A percentile compares a stretch with the other conserved stretches of the same genome.
Evolutionary conservation across 2,797 vertebrate genomes (phyloP).

Genomic region (Todus mexicanus): DNA sequence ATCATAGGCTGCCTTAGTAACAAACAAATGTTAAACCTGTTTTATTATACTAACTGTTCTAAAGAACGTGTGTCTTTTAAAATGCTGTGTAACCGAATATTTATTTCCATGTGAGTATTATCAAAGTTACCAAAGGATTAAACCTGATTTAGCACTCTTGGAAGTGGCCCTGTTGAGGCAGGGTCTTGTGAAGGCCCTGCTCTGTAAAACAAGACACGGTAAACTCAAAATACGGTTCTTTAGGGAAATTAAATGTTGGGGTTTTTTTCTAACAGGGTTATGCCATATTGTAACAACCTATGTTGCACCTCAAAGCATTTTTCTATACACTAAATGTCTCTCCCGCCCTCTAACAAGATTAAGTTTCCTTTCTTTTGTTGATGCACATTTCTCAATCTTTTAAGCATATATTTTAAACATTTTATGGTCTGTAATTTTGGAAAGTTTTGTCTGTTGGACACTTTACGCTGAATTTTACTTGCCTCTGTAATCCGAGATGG

Average conservation of each 20-base stretch:
- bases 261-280: constrained; percentile 75
- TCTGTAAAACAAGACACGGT: constrained; percentile 65
- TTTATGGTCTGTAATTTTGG: constrained; percentile 81
- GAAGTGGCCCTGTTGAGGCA: constrained; percentile 62
- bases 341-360: constrained; percentile 70
- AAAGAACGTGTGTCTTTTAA: constrained; percentile 68
- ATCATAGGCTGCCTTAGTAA: constrained; percentile 79
- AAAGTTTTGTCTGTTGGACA: constrained; percentile 75
- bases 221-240: constrained; percentile 77
- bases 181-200: constrained; percentile 54
- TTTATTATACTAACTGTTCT: constrained; percentile 75
- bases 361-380: constrained; percentile 76
- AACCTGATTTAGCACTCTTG: constrained; percentile 67
- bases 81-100: constrained; percentile 78
- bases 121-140: constrained; percentile 88
- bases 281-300: constrained; percentile 66
- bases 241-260: constrained; percentile 67
- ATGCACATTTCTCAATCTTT: constrained; percentile 75
- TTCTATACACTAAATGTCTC: constrained; percentile 76
- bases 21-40: constrained; percentile 66
- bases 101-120: constrained; percentile 85
- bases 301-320: constrained; percentile 67
- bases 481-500: constrained; percentile 77
- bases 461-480: constrained; percentile 77
- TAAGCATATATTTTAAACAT: constrained; percentile 80